Percentiles rank a stretch among this genome's conserved stretches.
phyloP scores from a whole-genome alignment of 1,140 invertebrate genomes.

The Solenopsis fugax region DNA sequence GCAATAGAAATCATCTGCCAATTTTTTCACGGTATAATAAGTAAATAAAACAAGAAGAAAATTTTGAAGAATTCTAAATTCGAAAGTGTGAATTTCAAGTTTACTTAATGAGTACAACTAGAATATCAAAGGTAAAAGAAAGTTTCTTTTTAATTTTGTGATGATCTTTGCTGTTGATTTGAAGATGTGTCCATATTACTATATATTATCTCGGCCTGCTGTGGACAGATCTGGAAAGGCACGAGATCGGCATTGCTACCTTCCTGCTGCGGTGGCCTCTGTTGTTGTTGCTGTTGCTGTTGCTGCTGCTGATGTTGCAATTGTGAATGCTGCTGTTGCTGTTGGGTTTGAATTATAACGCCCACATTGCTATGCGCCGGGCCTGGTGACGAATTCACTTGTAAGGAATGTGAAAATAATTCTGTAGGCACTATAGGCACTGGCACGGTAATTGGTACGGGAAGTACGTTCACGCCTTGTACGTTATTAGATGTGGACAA shows the following conservation, averaged over 20 bases:
- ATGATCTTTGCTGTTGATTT: slow-evolving; percentile 75
- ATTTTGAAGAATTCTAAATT: not conserved
- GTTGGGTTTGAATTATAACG: slow-evolving; percentile 77
- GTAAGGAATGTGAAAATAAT: slow-evolving; percentile 80
- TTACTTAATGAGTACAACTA: not conserved
- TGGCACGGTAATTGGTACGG: slow-evolving; percentile 81
- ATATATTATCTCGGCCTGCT: slow-evolving; percentile 81
- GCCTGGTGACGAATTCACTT: slow-evolving; percentile 70
- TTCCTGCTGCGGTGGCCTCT: slow-evolving; percentile 68
- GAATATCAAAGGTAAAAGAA: not conserved
- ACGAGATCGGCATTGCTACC: slow-evolving; percentile 77
- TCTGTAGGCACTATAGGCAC: slow-evolving; percentile 82
- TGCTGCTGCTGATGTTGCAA: slow-evolving; percentile 68
- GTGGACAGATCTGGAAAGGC: slow-evolving; percentile 81
- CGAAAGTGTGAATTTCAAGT: not conserved
- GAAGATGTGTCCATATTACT: slow-evolving; percentile 78
- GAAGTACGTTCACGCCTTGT: slow-evolving; percentile 80
- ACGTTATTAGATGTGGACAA: slow-evolving; percentile 74
- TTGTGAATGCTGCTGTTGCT: slow-evolving; percentile 67
- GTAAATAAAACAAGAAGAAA: not conserved
- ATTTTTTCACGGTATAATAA: not conserved
- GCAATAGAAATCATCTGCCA: not conserved
- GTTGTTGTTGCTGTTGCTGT: slow-evolving; percentile 69
- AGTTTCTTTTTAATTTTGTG: slow-evolving; percentile 72
- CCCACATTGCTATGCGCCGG: slow-evolving; percentile 73